A percentile compares a stretch with the other conserved stretches of the same genome.
phyloP scores from a whole-genome alignment of 2,888 invertebrate species.

The Drosophila hamatofila region DNA sequence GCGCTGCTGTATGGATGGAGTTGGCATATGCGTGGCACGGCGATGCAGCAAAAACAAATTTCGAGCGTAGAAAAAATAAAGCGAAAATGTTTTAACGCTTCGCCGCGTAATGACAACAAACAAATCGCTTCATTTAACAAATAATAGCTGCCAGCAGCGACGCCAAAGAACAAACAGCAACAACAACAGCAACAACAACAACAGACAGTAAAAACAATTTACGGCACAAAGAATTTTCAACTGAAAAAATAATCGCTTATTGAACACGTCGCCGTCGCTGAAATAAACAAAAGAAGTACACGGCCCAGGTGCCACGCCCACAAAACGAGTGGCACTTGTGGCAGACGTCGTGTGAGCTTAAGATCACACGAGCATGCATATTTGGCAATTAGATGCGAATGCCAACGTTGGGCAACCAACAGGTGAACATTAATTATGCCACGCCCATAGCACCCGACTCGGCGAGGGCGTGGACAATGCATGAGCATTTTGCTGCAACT shows the following conservation, averaged over 20 bases:
- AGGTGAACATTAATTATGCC: slow-evolving; percentile 42
- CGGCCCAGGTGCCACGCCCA: slow-evolving; percentile 46
- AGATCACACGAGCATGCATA: slow-evolving; percentile 67
- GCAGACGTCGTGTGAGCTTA: slow-evolving; percentile 23
- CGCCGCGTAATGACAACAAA: slow-evolving; percentile 82
- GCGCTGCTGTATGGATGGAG: slow-evolving; percentile 5
- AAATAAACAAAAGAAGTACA: slow-evolving; percentile 38
- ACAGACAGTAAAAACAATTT: slow-evolving; percentile 60
- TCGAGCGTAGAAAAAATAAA: slow-evolving; percentile 74
- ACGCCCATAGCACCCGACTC: background rate
- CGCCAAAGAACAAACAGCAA: slow-evolving; percentile 59
- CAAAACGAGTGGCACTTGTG: slow-evolving; percentile 62
- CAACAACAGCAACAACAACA: slow-evolving; percentile 27
- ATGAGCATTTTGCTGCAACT: slow-evolving; percentile 53
- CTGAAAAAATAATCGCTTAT: slow-evolving; percentile 79
- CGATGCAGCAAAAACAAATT: slow-evolving; percentile 65
- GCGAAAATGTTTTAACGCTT: slow-evolving; percentile 83
- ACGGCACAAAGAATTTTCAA: slow-evolving; percentile 62
- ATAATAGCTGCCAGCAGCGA: slow-evolving; percentile 80
- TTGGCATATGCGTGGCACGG: slow-evolving; percentile 15
- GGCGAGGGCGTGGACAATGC: slow-evolving; percentile 40
- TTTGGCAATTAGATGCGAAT: slow-evolving; percentile 69
- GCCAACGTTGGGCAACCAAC: slow-evolving; percentile 35
- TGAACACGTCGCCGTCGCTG: slow-evolving; percentile 60
- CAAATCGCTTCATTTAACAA: slow-evolving; percentile 84